Percentiles rank a stretch among this genome's conserved stretches.
Evolutionary conservation across 2,797 vertebrate species (phyloP).

Genomic region (Argentina silus): DNA sequence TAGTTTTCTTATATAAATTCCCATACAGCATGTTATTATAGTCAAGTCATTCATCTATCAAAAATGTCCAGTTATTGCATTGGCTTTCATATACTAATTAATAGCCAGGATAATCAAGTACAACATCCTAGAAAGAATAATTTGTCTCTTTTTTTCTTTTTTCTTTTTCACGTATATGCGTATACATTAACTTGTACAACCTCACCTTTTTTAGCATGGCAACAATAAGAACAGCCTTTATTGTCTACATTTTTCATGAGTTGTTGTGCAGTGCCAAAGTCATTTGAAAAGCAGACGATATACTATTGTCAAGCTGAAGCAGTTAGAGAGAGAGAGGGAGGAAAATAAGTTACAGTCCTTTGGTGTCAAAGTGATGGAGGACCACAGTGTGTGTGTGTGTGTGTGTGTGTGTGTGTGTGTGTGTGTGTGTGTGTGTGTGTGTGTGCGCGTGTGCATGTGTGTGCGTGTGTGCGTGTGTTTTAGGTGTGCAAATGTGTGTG

Average conservation of each 20-base stretch:
- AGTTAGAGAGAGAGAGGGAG: neutral
- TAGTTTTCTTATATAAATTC: constrained; percentile 74
- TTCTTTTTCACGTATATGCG: constrained; percentile 40
- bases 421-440: neutral
- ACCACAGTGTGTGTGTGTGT: constrained; percentile 3
- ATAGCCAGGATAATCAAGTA: constrained; percentile 54
- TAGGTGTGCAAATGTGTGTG: constrained; percentile 9
- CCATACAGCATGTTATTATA: constrained; percentile 57
- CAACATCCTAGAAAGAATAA: constrained; percentile 48
- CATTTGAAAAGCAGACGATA: constrained; percentile 55
- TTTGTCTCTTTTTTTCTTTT: constrained; percentile 20
- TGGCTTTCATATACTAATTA: constrained; percentile 53
- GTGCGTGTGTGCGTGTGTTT: constrained; percentile 2
- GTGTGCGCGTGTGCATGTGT: constrained; percentile 15
- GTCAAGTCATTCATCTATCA: constrained; percentile 57
- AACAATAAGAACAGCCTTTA: constrained; percentile 36
- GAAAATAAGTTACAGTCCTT: constrained; percentile 30
- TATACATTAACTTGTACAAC: constrained; percentile 51
- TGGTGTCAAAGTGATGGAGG: constrained; percentile 24
- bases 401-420: constrained; percentile 3
- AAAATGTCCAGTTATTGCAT: constrained; percentile 78
- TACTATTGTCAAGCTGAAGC: constrained; percentile 47
- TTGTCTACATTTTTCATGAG: constrained; percentile 29
- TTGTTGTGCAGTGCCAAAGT: constrained; percentile 48
- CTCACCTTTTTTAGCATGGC: constrained; percentile 19